These are phyloP conservation scores for Ichneumoninae sp. DNA, from an alignment of 2,888 invertebrate genomes.

Conservation along the genomic window DNA sequence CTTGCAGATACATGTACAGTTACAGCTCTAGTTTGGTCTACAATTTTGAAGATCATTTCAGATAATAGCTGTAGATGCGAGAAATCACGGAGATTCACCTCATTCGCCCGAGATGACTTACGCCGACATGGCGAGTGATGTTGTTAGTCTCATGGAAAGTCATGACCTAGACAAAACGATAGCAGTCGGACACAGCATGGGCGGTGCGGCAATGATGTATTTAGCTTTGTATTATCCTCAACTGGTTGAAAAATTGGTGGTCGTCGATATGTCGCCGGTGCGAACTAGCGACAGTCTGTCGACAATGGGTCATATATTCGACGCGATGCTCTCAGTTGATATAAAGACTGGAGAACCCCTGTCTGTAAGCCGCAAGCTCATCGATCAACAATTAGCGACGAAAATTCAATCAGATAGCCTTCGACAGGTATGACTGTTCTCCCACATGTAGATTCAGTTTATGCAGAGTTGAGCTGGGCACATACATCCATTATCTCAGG, in stretches of 20 bases:
- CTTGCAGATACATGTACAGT: neutral
- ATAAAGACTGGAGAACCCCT: constrained; percentile 87
- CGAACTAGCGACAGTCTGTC: constrained; percentile 87
- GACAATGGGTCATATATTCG: constrained; percentile 88
- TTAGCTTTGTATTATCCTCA: constrained; percentile 90
- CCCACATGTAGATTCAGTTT: neutral
- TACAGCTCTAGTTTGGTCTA: neutral
- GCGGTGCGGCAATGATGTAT: constrained; percentile 96
- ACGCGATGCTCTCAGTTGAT: constrained; percentile 87
- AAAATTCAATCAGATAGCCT: constrained; percentile 87
- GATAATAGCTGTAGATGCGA: constrained; percentile 93
- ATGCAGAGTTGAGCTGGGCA: neutral
- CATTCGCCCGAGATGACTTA: constrained; percentile 91
- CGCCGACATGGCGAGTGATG: constrained; percentile 90
- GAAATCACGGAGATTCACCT: constrained; percentile 98
- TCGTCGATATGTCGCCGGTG: constrained; percentile 90
- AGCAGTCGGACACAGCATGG: constrained; percentile 97
- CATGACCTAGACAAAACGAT: constrained; percentile 88
- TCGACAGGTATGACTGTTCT: constrained; percentile 81
- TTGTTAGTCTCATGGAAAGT: constrained; percentile 88
- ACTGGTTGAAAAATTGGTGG: constrained; percentile 88
- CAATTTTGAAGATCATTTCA: constrained; percentile 72
- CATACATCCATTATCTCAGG: neutral
- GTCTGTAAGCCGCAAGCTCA: constrained; percentile 89
- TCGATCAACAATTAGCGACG: constrained; percentile 88